Conservation (phyloP, 2,888 invertebrate species). For the Saturnia japonica region DNA sequence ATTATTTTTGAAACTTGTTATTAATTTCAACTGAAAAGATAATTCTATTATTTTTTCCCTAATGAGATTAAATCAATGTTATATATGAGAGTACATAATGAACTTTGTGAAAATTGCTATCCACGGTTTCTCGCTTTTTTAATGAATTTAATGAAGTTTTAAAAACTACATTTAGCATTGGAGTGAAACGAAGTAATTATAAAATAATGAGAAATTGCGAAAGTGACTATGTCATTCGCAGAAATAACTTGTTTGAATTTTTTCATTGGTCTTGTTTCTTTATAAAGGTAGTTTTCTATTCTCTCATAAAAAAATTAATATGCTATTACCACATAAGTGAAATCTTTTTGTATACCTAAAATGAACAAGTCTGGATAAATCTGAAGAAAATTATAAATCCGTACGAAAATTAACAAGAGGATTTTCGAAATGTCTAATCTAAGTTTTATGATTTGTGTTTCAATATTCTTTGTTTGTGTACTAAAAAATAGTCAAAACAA, state of each 20-base stretch:
- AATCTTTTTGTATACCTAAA: not conserved
- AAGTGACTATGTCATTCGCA: conserved; percentile 27
- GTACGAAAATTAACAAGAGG: not conserved
- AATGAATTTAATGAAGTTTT: conserved; percentile 2
- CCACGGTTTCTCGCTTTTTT: not conserved
- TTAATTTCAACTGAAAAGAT: too few relatives aligned
- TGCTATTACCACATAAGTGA: not conserved
- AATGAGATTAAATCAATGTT: too few relatives aligned
- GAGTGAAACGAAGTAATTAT: conserved; percentile 40
- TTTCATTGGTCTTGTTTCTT: conserved; percentile 17
- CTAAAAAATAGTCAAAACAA: not conserved
- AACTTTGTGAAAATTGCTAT: not conserved
- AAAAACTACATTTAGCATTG: conserved; percentile 36
- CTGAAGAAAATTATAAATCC: not conserved
- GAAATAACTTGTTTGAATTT: conserved; percentile 29
- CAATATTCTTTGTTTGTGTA: not conserved
- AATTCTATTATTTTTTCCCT: too few relatives aligned
- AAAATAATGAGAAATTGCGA: conserved; percentile 29
- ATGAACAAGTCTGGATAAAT: not conserved
- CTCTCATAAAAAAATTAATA: not conserved
- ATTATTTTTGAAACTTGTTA: too few relatives aligned
- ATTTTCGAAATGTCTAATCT: not conserved
- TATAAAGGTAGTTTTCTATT: not conserved
- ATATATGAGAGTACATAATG: too few relatives aligned
- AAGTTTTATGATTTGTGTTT: not conserved